Base-by-base conservation (phyloP, 2,113 vertebrate species). In the Gila orcuttii region DNA sequence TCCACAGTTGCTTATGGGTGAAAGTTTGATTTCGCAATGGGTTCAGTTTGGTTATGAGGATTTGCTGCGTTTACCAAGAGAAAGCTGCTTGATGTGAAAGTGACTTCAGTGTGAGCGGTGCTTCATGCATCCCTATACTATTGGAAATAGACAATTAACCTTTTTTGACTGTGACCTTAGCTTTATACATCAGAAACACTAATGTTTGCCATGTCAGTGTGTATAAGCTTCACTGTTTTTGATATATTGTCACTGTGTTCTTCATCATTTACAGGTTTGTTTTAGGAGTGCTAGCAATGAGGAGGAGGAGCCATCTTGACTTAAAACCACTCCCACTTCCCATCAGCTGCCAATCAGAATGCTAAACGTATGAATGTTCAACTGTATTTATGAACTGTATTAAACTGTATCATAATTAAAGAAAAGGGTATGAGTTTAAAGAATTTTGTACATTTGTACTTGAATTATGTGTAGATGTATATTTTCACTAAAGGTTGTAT, bases 401-500 rank as follows among this genome's bases (percentile, higher is more conserved):
- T 95, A 97, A 95, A 94, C 90, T 95, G 94, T 94, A 94, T 94
- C 95, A 96, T 96, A 95, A 94, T 94, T 95, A 92, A 94, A 93
- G 93, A 93, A 94, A 91, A 93, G 95, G 96, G 93, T 94, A 93
- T 95, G 95, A 95, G 95, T 95, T 96, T 94, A 94, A 94, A 94
- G 94, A 93, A 73, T 93, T 95, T 96, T 97, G 95, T 96, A 94
- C 94, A 94, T 96, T 95, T 95, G 93, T 95, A 96, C 94, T 95
- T 96, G 95, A 94, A 94, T 95, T 95, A 93, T 95, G 96, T 97
- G 95, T 96, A 97, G 96, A 97, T 97, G 96, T 97, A 97, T 97
- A 95, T 96, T 96, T 97, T 96, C 95, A 95, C 95, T 95, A 95
- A 95, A 94, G 95, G 94, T 94, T 95, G 95, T 94, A 95, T 93